phyloP scores from a whole-genome alignment of 2,797 vertebrate species.

The Etheostoma perlongum region DNA sequence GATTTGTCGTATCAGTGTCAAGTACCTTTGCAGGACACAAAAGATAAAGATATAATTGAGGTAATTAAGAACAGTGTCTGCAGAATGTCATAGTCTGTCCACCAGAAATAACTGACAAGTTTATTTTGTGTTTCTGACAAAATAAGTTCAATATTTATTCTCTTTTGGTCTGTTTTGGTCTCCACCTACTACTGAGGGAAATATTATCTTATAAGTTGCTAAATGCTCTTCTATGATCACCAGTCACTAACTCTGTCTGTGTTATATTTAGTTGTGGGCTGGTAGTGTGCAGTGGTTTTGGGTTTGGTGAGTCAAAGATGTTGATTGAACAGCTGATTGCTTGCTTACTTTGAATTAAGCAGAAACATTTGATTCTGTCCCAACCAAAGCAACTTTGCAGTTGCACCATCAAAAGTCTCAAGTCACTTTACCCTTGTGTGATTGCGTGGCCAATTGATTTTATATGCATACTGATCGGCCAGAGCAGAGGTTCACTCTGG shows the following conservation, averaged over 20 bases:
- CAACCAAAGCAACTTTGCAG: conserved; percentile 9
- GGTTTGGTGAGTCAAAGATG: neutral
- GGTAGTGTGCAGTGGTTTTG: neutral
- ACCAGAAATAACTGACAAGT: neutral
- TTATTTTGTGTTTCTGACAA: neutral
- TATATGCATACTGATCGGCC: conserved; percentile 34
- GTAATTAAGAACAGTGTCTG: neutral
- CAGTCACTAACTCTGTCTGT: neutral
- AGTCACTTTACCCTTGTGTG: conserved; percentile 23
- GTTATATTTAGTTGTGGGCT: neutral
- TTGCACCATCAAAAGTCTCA: conserved; percentile 26
- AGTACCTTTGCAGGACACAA: neutral
- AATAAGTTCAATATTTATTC: neutral
- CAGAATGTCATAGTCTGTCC: no score
- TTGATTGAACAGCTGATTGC: conserved; percentile 17
- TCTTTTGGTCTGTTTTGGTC: neutral
- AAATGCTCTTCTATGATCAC: neutral
- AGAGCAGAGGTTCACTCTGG: conserved; percentile 33
- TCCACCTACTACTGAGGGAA: neutral
- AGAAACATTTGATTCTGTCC: conserved; percentile 27
- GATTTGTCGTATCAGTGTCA: neutral
- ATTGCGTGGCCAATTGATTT: conserved; percentile 57
- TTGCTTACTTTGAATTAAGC: conserved; percentile 27
- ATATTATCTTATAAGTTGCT: neutral
- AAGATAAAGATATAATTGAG: neutral